Base-by-base conservation (phyloP, 2,797 vertebrate species). In the Rhinoraja longicauda region DNA sequence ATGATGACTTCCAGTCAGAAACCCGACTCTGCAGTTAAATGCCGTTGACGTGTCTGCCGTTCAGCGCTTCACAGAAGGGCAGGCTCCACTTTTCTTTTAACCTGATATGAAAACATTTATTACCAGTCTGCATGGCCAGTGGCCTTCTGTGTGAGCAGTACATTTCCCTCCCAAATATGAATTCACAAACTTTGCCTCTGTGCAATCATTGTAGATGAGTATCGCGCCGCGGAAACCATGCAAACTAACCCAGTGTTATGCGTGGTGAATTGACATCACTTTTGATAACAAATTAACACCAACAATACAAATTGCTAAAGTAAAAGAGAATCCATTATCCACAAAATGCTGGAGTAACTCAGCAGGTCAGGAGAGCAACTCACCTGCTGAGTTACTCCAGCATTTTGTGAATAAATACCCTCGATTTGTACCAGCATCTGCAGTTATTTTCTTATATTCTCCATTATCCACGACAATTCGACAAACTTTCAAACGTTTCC, bases 1-100 rank as follows among this genome's bases (percentile, higher is more conserved):
- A 88, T 88, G 84, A 88, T 88, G 84, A 88, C 84, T 88, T 88
- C 84, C 84, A 88, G 84, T 88, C 84, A 88, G 84, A 88, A 67
- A 88, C 67, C 17, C 21, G 32, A 88, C 84, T 88, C 59, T 67
- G 62, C 84, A 88, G 88, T 88, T 88, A 88, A 88, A 67, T 67
- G 84, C 64, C 88, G 59, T n/a, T 64, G n/a, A n/a, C 88, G 84
- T 64, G 84, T 88, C 59, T 88, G 84, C 84, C 88, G 59, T 88
- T 88, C 84, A 88, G 84, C 84, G 88, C 84, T 88, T 67, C 84
- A 88, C 84, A 67, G 62, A 88, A 36, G 59, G 64, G 84, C n/a
- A 64, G 62, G 59, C 62, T 88, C 59, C 84, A 36, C 59, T 88
- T 67, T 36, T 67, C 84, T 88, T 67, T 67, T 67, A 88, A 88